Evolutionary conservation across 2,113 vertebrate species (phyloP).

Genomic region (Uria lomvia): DNA sequence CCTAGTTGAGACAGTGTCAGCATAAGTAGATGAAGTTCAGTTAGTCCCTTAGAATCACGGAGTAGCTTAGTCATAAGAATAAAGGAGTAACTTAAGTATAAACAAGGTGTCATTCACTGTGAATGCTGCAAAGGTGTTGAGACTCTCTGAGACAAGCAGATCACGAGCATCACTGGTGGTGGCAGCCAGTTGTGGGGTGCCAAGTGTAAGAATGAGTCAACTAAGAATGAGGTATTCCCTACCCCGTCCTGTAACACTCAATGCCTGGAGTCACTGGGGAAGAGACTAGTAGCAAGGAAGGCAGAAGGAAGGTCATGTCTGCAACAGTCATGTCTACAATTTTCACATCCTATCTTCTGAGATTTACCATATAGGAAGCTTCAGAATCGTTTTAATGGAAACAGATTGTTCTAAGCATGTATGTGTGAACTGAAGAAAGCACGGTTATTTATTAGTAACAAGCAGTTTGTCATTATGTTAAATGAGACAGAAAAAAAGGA

Average conservation of each 20-base stretch:
- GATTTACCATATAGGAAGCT: neutral
- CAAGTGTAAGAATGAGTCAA: neutral
- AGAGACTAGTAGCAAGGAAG: neutral
- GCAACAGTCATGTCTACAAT: neutral
- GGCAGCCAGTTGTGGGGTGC: neutral
- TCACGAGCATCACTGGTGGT: neutral
- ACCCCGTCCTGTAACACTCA: fast-evolving
- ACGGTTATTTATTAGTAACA: neutral
- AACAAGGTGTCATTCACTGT: neutral
- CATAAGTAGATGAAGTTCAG: neutral
- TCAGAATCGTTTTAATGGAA: neutral
- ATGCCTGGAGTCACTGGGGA: neutral
- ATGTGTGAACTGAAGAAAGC: neutral
- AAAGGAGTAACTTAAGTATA: neutral
- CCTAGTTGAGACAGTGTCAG: neutral
- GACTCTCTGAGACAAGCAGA: neutral
- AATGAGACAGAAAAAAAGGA: neutral
- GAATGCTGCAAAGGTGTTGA: neutral
- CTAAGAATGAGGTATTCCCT: neutral
- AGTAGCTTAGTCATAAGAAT: neutral
- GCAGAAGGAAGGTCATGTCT: neutral
- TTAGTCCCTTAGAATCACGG: neutral
- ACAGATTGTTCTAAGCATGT: neutral
- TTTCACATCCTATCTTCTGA: neutral
- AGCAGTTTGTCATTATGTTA: neutral